Evolutionary conservation across 2,797 vertebrate species (phyloP), one percentile per base, ranked within the genome.

Genomic region (Hydrolagus colliei): DNA sequence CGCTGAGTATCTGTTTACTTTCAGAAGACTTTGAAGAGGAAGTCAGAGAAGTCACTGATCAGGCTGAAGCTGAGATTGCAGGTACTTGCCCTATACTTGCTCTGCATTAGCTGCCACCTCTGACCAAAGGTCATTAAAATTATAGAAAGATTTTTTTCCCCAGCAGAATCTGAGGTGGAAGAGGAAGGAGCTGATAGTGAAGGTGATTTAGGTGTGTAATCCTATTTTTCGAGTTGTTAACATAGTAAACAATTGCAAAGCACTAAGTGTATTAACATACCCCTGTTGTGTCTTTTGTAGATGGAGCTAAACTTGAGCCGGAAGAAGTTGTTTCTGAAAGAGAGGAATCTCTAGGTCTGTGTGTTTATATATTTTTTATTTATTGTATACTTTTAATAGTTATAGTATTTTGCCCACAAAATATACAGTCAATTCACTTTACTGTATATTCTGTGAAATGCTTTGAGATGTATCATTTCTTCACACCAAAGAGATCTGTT

Each of bases 1-100:
- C 71, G 32, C 18, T 84, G 18, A 35, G 32, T 20, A 71, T 41
- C 27, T 84, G 9, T 84, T 52, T 71, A 71, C 32, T 84, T 84
- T 68, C 65, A 84, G 79, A 71, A 67, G 65, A 84, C 65, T 71
- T 27, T 68, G 65, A 18, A 71, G 63, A 63, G 35, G 79, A 84
- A 84, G 79, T 52, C 68, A 11, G 8, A 20, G 32, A 71, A 35
- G 79, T 84, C 20, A 1, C 65, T 20, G 41, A 52, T 52, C 41
- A 52, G 3, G 41, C 2, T 52, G 79, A 71, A 71, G 79, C 67
- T 18, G n/a, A 12, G 71, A 68, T 71, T 71, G 2, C 32, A 84
- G 79, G 79, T 84, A 84, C 14, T 71, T 84, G 35, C 32, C 13
- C 0, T 52, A 32, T 12, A 12, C 8, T 9, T 35, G 35, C 16